Conservation (phyloP, 2,113 vertebrate genomes). For the Regulus satrapa region DNA sequence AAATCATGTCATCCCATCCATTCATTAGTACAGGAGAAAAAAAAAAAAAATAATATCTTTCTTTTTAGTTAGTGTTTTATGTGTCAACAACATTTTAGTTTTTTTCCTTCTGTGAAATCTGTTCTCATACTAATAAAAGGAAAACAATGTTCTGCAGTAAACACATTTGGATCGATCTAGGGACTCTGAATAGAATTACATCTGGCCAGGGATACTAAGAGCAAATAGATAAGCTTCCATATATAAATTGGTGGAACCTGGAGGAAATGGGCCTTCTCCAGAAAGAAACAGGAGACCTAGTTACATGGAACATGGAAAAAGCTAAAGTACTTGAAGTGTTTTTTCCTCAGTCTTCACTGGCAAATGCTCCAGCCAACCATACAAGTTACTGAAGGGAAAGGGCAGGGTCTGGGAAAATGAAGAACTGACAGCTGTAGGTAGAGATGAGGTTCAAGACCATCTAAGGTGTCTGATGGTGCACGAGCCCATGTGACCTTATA, state of each 20-base stretch:
- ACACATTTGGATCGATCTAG: not conserved
- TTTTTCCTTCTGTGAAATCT: not conserved
- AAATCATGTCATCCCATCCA: not conserved
- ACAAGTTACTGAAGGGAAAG: not conserved
- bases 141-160: not conserved
- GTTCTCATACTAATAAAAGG: not conserved
- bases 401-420: not conserved
- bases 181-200: not conserved
- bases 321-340: not conserved
- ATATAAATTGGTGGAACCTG: not conserved
- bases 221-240: not conserved
- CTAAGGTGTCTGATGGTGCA: not conserved
- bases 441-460: not conserved
- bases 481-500: not conserved
- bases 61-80: not conserved
- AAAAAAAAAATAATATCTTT: no score
- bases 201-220: fast-evolving
- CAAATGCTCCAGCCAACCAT: not conserved
- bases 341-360: not conserved
- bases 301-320: not conserved
- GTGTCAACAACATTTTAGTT: not conserved
- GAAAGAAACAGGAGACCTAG: fast-evolving
- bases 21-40: not conserved
- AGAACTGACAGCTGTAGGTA: not conserved
- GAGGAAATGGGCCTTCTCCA: not conserved